Conservation (phyloP, 1,140 invertebrate genomes). For the Bombus confusus region DNA sequence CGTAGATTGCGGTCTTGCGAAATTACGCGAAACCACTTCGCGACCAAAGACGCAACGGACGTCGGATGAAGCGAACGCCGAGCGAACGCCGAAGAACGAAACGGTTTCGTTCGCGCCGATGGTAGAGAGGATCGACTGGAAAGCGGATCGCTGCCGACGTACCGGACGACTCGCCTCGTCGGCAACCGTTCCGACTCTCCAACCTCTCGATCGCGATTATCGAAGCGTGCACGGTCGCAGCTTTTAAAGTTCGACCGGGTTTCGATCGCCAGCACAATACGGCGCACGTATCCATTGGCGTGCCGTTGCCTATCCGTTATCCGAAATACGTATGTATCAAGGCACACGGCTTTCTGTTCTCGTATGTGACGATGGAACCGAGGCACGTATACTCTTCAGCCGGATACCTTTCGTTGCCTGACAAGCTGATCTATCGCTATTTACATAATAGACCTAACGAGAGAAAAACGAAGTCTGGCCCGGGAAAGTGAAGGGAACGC, state of each 20-base stretch:
- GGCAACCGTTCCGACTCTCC: neutral
- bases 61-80: neutral
- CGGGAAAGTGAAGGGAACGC: neutral
- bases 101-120: neutral
- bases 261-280: neutral
- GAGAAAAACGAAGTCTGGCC: slow-evolving; percentile 33
- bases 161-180: no score
- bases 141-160: neutral
- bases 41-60: slow-evolving; percentile 1
- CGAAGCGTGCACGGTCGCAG: neutral
- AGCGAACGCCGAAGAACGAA: neutral
- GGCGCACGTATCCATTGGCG: neutral
- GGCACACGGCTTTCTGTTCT: no score
- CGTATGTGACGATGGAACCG: neutral
- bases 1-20: slow-evolving; percentile 58
- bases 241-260: neutral
- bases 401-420: slow-evolving; percentile 13
- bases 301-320: neutral
- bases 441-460: slow-evolving; percentile 64
- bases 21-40: slow-evolving; percentile 48
- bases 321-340: neutral
- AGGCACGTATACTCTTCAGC: slow-evolving; percentile 20
- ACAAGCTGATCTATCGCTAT: slow-evolving; percentile 58
- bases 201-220: neutral
- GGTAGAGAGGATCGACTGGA: neutral